phyloP scores from a whole-genome alignment of 2,888 invertebrate species.

The Halocaridina rubra region DNA sequence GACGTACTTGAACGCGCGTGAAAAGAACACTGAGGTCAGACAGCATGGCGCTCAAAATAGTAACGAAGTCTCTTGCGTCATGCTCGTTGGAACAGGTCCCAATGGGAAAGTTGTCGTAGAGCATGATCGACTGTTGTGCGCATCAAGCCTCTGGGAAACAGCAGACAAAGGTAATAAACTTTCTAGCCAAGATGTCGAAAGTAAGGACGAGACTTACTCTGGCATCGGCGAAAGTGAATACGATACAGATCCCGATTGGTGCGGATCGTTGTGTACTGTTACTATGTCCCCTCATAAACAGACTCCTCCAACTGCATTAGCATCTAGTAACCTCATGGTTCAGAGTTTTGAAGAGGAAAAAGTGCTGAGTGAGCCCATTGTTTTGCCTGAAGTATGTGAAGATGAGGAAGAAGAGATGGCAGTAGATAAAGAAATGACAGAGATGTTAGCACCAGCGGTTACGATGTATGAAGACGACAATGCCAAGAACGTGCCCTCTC shows the following conservation, averaged over 20 bases:
- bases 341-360: not conserved
- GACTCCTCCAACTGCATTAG: slow-evolving; percentile 24
- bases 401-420: not conserved
- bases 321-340: not conserved
- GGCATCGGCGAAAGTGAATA: slow-evolving; percentile 28
- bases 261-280: slow-evolving; percentile 59
- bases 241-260: slow-evolving; percentile 50
- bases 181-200: not conserved
- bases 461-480: slow-evolving; percentile 5
- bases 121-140: slow-evolving; percentile 20
- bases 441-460: slow-evolving; percentile 10
- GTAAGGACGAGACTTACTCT: not conserved
- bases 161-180: not conserved
- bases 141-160: not conserved
- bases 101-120: slow-evolving; percentile 23
- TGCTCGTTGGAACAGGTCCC: slow-evolving; percentile 31
- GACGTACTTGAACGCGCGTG: slow-evolving; percentile 16
- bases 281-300: slow-evolving; percentile 61
- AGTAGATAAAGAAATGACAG: not conserved
- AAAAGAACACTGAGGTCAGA: not conserved
- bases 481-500: not conserved
- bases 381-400: not conserved
- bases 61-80: slow-evolving; percentile 3
- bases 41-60: not conserved
- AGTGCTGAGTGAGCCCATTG: not conserved